A percentile compares a stretch with the other conserved stretches of the same genome.
phyloP scores from a whole-genome alignment of 2,888 invertebrate species.

The Machimus rusticus region DNA sequence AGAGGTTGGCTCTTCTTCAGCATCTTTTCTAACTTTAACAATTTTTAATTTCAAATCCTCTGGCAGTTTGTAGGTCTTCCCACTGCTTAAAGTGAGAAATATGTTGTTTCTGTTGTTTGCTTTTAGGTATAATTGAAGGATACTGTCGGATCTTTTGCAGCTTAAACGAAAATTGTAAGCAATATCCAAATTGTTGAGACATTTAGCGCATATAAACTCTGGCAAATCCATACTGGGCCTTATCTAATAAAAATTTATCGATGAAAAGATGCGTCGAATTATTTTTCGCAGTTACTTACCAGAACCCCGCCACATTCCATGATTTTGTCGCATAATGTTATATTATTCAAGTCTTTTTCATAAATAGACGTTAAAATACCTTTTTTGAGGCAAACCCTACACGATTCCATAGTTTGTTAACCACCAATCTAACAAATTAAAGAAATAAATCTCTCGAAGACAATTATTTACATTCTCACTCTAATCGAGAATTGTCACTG shows the following conservation, averaged over 20 bases:
- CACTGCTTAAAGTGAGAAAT: constrained; percentile 22
- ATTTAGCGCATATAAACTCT: constrained; percentile 27
- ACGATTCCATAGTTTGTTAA: constrained; percentile 19
- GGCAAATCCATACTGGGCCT: not conserved
- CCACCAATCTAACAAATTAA: not conserved
- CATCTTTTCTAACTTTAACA: not conserved
- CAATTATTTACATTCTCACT: not conserved
- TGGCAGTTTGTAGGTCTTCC: constrained; percentile 25
- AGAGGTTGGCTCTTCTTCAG: not conserved
- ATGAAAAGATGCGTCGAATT: not conserved
- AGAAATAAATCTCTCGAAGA: not conserved
- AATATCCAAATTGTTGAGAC: constrained; percentile 2
- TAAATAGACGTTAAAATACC: constrained; percentile 5
- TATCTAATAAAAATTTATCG: not conserved
- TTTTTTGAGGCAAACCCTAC: constrained; percentile 30
- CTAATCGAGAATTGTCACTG: not conserved
- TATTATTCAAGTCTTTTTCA: constrained; percentile 24
- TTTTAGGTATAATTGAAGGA: constrained; percentile 22
- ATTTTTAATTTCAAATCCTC: constrained; percentile 28
- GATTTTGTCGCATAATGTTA: constrained; percentile 52
- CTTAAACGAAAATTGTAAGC: constrained; percentile 35
- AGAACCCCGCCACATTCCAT: constrained; percentile 58
- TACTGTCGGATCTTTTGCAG: constrained; percentile 31
- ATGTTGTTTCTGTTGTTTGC: constrained; percentile 32
- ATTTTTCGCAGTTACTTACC: constrained; percentile 47